A percentile compares a stretch with the other conserved stretches of the same genome.
phyloP scores from a whole-genome alignment of 1,140 invertebrate genomes.

The Drosophila sp. region DNA sequence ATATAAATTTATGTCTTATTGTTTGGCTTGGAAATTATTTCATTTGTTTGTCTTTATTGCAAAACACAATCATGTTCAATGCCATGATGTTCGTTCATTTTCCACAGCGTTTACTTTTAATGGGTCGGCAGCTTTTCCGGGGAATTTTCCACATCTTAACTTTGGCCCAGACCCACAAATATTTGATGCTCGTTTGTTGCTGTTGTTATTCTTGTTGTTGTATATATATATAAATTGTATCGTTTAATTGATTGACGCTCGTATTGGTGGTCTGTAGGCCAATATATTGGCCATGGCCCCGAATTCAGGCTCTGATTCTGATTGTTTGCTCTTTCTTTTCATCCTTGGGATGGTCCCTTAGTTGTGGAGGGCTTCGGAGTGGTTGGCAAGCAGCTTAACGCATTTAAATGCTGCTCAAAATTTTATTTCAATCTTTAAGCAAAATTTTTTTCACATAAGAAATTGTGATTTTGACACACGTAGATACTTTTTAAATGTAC shows the following conservation, averaged over 20 bases:
- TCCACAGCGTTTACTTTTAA: slow-evolving; percentile 79
- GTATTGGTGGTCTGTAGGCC: slow-evolving; percentile 32
- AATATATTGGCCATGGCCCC: slow-evolving; percentile 51
- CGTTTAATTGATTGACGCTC: slow-evolving; percentile 76
- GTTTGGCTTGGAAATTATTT: slow-evolving; percentile 80
- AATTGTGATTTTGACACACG: no score
- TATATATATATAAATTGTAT: slow-evolving; percentile 12
- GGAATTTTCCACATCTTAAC: slow-evolving; percentile 80
- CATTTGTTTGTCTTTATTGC: slow-evolving; percentile 81
- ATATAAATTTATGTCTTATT: slow-evolving; percentile 79
- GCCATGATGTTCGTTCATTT: slow-evolving; percentile 64
- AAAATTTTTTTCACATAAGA: neutral
- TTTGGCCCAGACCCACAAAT: slow-evolving; percentile 75
- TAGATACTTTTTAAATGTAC: no score
- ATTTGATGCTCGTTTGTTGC: slow-evolving; percentile 72
- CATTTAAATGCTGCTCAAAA: neutral
- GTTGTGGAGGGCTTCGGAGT: slow-evolving; percentile 59
- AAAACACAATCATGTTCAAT: slow-evolving; percentile 67
- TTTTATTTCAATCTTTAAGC: neutral
- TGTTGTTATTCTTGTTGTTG: slow-evolving; percentile 39
- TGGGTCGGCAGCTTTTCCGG: slow-evolving; percentile 57
- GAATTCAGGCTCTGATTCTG: slow-evolving; percentile 32
- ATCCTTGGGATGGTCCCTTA: slow-evolving; percentile 55
- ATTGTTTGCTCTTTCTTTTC: slow-evolving; percentile 46
- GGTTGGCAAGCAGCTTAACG: slow-evolving; percentile 31